These are phyloP conservation scores for Paratrypauchen microcephalus DNA, from an alignment of 2,797 vertebrate species.

Conservation along the genomic window DNA sequence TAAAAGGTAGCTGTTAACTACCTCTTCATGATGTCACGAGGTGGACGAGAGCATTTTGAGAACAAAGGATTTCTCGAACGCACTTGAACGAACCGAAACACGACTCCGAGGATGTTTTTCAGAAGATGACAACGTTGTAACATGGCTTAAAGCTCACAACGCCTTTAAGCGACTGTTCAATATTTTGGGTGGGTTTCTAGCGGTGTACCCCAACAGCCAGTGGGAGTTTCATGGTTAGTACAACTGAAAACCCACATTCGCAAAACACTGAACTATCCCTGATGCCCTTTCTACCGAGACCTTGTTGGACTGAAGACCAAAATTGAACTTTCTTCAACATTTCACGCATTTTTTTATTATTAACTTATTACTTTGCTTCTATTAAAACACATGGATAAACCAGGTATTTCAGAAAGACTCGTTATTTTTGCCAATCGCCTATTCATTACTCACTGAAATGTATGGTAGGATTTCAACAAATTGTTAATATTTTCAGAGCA, in stretches of 20 bases:
- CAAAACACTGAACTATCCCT: conserved; percentile 1
- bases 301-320: neutral
- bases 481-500: neutral
- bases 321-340: neutral
- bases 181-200: no score
- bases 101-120: no score
- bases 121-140: no score
- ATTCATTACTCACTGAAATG: neutral
- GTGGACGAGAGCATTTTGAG: no score
- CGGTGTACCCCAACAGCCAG: neutral
- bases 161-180: neutral
- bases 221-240: neutral
- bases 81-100: no score
- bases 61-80: no score
- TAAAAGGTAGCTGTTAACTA: no score
- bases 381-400: neutral
- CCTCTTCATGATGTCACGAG: no score
- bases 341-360: neutral
- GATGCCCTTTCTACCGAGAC: conserved; percentile 8
- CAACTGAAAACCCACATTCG: neutral
- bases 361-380: neutral
- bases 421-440: neutral
- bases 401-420: neutral
- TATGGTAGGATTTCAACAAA: neutral
- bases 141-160: neutral